Evolutionary conservation across 2,113 vertebrate species (phyloP), one percentile per base, ranked within the genome.

Genomic region (Struthio camelus): DNA sequence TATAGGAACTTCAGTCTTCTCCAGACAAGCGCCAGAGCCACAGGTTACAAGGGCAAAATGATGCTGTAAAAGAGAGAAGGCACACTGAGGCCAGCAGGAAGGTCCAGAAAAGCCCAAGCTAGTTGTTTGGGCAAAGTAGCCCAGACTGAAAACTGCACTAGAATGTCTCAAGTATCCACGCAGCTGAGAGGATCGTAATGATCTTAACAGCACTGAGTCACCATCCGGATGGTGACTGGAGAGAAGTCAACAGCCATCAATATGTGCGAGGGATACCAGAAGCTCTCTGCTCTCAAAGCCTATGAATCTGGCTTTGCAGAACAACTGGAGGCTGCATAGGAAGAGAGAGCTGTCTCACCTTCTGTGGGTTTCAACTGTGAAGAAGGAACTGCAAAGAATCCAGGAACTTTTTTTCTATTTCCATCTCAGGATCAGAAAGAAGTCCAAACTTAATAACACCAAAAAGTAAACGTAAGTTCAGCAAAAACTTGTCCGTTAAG

Each of bases 131-230:
- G 62, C 72, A 54, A 42, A 67, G 71, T 0, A 30, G 15, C 34
- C 1, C 38, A 27, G 38, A 11, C n/a, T 28, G 44, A 59, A 51
- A 28, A 6, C 77, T 61, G 77, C 53, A 70, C 7, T 3, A 1
- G 12, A 46, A 23, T 2, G 1, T 18, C 58, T 44, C 46, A 23
- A 48, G 14, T 2, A 15, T 3, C 66, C 36, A 38, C 10, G 34
- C 2, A 54, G 50, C 44, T 22, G 27, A 50, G 58, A 65, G 23
- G 22, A 40, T 14, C 38, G 8, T 6, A 28, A n/a, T 0, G 1
- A 56, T 4, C 44, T 19, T 23, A 12, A 11, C 1, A 9, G 2
- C 4, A 7, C 0, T 2, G 25, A 30, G 44, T 18, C 59, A 16
- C 28, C 58, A 4, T 8, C 87, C 14, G n/a, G 34, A 53, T 17